phyloP scores from a whole-genome alignment of 2,113 vertebrate species.

The Cygnus atratus region DNA sequence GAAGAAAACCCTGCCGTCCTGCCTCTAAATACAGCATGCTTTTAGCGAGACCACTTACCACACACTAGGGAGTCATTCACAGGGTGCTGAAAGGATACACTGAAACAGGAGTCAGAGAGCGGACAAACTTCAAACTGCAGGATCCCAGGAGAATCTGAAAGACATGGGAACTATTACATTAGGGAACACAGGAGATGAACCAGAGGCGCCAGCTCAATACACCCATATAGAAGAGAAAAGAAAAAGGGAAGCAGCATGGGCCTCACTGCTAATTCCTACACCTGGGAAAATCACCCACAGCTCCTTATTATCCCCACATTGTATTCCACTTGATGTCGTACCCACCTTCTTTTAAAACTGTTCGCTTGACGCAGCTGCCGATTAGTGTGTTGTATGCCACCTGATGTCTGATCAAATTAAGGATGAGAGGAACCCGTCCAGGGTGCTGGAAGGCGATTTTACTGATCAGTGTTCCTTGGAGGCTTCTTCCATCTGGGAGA shows the following conservation, averaged over 20 bases:
- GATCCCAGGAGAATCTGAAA: slow-evolving; percentile 89
- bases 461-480: slow-evolving; percentile 89
- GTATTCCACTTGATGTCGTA: rapidly evolving
- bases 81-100: slow-evolving; percentile 96
- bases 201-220: background rate
- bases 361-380: slow-evolving; percentile 94
- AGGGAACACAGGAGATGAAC: background rate
- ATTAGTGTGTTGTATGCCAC: slow-evolving; percentile 94
- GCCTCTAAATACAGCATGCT: background rate
- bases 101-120: slow-evolving; percentile 94
- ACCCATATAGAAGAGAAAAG: rapidly evolving
- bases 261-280: background rate
- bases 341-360: slow-evolving; percentile 91
- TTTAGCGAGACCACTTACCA: slow-evolving; percentile 80
- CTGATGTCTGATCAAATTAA: slow-evolving; percentile 92
- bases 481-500: slow-evolving; percentile 90
- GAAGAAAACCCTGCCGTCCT: background rate
- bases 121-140: slow-evolving; percentile 98
- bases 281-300: background rate
- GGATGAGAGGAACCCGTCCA: slow-evolving; percentile 88
- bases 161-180: background rate
- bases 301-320: rapidly evolving
- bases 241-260: background rate
- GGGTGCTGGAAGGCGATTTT: slow-evolving; percentile 97
- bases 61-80: slow-evolving; percentile 98